Evolutionary conservation across 2,113 vertebrate species (phyloP).

Genomic region (Trematocara macrostoma): DNA sequence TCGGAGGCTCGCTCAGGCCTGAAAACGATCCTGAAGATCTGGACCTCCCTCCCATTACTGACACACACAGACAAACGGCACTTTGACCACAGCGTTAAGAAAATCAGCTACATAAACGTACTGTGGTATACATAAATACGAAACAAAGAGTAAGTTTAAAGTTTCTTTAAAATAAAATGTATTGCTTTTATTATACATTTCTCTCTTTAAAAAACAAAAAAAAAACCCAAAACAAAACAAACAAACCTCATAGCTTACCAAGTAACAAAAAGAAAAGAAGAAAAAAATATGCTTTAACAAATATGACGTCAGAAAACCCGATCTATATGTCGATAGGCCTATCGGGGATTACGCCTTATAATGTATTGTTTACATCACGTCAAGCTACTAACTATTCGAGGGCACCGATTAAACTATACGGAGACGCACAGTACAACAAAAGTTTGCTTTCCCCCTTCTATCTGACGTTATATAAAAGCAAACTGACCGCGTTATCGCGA

Average conservation of each 20-base stretch:
- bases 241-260: not conserved
- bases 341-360: not conserved
- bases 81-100: not conserved
- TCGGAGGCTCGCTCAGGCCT: slow-evolving; percentile 19
- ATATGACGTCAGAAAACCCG: not conserved
- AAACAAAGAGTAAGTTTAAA: not conserved
- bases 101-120: not conserved
- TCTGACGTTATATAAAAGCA: not conserved
- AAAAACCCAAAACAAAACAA: not conserved
- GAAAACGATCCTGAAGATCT: not conserved
- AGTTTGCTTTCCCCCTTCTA: fast-evolving
- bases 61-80: not conserved
- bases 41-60: slow-evolving; percentile 9
- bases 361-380: not conserved
- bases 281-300: not conserved
- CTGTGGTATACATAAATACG: not conserved
- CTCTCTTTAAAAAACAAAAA: not conserved
- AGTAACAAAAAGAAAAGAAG: not conserved
- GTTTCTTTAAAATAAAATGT: not conserved
- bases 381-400: not conserved
- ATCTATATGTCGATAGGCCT: not conserved
- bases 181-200: not conserved
- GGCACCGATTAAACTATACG: not conserved
- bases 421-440: not conserved
- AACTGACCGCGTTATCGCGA: not conserved